Conservation (phyloP, 2,888 invertebrate genomes). For the Elmis aenea region DNA sequence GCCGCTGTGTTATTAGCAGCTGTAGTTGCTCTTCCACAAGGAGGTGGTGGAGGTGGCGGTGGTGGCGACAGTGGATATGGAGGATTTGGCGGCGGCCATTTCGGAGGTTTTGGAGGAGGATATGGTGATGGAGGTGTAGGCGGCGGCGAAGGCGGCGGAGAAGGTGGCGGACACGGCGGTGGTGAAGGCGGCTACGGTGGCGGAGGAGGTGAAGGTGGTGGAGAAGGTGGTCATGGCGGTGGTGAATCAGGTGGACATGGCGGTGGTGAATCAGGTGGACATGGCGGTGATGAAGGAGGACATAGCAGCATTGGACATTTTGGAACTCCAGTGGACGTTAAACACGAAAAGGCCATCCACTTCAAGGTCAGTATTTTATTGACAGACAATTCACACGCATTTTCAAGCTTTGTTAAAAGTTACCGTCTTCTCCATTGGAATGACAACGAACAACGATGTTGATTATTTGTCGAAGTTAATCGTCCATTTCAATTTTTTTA, state of each 20-base stretch:
- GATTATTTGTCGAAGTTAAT: no score
- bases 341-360: constrained; percentile 35
- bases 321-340: constrained; percentile 27
- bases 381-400: no score
- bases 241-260: constrained; percentile 6
- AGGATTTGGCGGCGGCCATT: constrained; percentile 6
- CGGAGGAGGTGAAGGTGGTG: no score
- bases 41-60: constrained; percentile 16
- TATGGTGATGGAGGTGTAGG: no score
- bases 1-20: constrained; percentile 9
- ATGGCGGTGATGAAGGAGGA: constrained; percentile 17
- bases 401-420: no score
- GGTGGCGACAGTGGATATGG: constrained; percentile 9
- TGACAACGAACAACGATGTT: no score
- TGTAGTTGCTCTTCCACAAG: constrained; percentile 15
- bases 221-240: no score
- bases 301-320: constrained; percentile 5
- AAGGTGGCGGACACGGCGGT: no score
- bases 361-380: constrained; percentile 31
- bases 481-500: no score
- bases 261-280: constrained; percentile 5
- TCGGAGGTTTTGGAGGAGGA: no score
- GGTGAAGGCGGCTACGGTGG: no score
- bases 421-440: neutral
- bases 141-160: no score